Percentiles rank a stretch among this genome's conserved stretches.
Evolutionary conservation across 2,888 invertebrate genomes (phyloP).

Genomic region (Terebella lapidaria): DNA sequence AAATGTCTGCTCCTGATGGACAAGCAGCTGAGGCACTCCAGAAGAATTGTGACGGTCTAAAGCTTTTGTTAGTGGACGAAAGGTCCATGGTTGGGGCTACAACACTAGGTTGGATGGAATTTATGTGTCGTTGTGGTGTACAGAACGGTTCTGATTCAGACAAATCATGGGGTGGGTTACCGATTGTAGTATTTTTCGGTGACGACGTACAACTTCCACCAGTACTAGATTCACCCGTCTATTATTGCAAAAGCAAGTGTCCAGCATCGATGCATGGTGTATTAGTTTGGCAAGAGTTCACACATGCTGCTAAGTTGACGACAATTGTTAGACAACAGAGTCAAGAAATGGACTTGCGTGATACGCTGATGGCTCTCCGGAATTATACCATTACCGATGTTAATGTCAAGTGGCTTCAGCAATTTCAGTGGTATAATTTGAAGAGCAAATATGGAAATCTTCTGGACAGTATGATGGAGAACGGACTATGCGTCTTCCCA

Average conservation of each 20-base stretch:
- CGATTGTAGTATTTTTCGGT: slow-evolving; percentile 24
- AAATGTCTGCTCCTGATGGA: background rate
- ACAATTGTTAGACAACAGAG: slow-evolving; percentile 16
- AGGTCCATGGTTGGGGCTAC: slow-evolving; percentile 1
- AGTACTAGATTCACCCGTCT: slow-evolving; percentile 21
- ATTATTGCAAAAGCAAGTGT: slow-evolving; percentile 8
- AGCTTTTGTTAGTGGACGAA: slow-evolving; percentile 4
- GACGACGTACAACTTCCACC: slow-evolving; percentile 22
- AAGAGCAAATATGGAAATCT: background rate
- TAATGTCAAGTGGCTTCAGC: background rate
- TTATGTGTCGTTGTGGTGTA: slow-evolving; percentile 5
- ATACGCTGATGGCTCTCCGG: slow-evolving; percentile 6
- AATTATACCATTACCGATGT: slow-evolving; percentile 2
- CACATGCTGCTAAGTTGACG: slow-evolving; percentile 13
- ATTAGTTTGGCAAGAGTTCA: slow-evolving; percentile 22
- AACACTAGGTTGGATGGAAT: slow-evolving; percentile 14
- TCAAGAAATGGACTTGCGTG: slow-evolving; percentile 8
- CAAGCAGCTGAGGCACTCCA: background rate
- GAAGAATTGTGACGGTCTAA: background rate
- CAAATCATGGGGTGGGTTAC: slow-evolving; percentile 21
- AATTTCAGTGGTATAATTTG: background rate
- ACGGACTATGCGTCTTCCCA: background rate
- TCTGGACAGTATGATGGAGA: background rate
- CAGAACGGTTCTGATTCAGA: slow-evolving; percentile 7
- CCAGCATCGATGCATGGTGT: slow-evolving; percentile 22